Conservation (phyloP, 1,140 invertebrate genomes). For the Sminthurides bifidus region DNA sequence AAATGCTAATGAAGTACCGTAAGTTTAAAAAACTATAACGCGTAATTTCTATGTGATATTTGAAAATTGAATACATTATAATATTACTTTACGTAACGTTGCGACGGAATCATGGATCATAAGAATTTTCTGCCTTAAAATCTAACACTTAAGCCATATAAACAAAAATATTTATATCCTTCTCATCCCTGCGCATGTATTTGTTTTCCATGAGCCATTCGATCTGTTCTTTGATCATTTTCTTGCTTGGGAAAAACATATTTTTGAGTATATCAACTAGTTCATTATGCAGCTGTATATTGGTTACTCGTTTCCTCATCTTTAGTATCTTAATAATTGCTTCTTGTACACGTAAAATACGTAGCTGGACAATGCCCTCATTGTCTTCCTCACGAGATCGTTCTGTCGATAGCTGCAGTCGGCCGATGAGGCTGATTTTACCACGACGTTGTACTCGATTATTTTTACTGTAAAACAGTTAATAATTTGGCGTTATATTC, state of each 20-base stretch:
- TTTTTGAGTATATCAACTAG: slow-evolving; percentile 96
- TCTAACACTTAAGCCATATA: slow-evolving; percentile 68
- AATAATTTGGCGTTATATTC: slow-evolving; percentile 7
- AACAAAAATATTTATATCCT: slow-evolving; percentile 95
- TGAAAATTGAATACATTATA: not conserved
- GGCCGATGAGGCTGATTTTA: slow-evolving; percentile 87
- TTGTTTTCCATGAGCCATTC: slow-evolving; percentile 99
- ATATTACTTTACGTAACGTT: not conserved
- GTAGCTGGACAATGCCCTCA: slow-evolving; percentile 89
- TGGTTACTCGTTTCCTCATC: slow-evolving; percentile 88
- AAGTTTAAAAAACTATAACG: no score
- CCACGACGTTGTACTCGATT: slow-evolving; percentile 84
- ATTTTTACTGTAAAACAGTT: slow-evolving; percentile 59
- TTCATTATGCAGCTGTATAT: slow-evolving; percentile 89
- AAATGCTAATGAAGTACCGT: no score
- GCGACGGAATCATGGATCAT: not conserved
- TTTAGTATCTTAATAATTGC: slow-evolving; percentile 94
- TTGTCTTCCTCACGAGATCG: slow-evolving; percentile 92
- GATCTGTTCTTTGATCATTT: slow-evolving; percentile 98
- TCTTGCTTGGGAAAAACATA: slow-evolving; percentile 97
- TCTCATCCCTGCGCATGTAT: slow-evolving; percentile 90
- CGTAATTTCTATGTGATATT: no score
- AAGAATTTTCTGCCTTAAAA: slow-evolving; percentile 6
- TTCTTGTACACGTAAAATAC: slow-evolving; percentile 73
- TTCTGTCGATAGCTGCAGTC: slow-evolving; percentile 87